Evolutionary conservation across 1,140 invertebrate genomes (phyloP).

Genomic region (Orussus abietinus): DNA sequence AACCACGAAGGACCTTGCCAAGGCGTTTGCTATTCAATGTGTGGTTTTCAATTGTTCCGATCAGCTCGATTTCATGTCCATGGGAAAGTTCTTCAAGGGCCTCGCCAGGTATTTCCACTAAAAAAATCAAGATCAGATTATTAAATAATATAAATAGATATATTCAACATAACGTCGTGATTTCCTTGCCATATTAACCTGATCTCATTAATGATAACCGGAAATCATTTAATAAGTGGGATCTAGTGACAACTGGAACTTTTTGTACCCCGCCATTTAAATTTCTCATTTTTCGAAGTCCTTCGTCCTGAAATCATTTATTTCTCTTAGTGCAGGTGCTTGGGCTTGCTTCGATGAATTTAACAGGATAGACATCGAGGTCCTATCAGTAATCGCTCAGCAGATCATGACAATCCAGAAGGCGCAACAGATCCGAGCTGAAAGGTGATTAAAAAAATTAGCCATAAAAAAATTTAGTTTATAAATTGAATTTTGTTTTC

Average conservation of each 20-base stretch:
- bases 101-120: slow-evolving; percentile 44
- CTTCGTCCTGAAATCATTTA: too few species aligned
- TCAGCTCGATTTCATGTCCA: slow-evolving; percentile 67
- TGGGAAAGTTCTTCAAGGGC: slow-evolving; percentile 66
- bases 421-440: slow-evolving; percentile 49
- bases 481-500: background rate
- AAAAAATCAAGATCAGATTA: slow-evolving; percentile 3
- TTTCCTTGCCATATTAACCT: too few species aligned
- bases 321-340: slow-evolving; percentile 60
- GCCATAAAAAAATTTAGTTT: background rate
- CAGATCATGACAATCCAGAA: slow-evolving; percentile 65
- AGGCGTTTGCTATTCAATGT: slow-evolving; percentile 71
- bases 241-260: too few species aligned
- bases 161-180: slow-evolving; percentile 24
- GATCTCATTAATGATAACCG: too few species aligned
- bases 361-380: slow-evolving; percentile 70
- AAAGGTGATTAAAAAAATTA: slow-evolving; percentile 29
- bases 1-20: slow-evolving; percentile 72
- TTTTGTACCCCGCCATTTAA: too few species aligned
- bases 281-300: too few species aligned
- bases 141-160: slow-evolving; percentile 1
- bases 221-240: too few species aligned
- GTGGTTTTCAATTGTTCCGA: slow-evolving; percentile 78
- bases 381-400: slow-evolving; percentile 60
- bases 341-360: slow-evolving; percentile 80